Base-by-base conservation (phyloP, 2,888 invertebrate genomes). In the Meteorus cinctellus region DNA sequence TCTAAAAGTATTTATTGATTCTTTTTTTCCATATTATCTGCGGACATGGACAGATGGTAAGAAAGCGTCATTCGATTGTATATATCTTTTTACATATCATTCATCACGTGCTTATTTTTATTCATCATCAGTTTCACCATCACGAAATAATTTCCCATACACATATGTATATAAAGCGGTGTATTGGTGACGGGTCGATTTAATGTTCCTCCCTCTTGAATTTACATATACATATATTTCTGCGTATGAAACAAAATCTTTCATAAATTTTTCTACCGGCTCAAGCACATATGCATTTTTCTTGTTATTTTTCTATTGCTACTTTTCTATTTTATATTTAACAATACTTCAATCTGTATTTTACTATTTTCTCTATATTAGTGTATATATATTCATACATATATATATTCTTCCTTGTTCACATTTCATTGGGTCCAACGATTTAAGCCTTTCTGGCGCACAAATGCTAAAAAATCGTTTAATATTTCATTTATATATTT, bases 1-100 rank as follows among this genome's bases (percentile, higher is more conserved):
- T 63, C 31, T 68, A 68, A 48, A 72, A 76, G 72, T 60, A 34
- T 34, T 19, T 68, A 48, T 48, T 60, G 68, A 72, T 81, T 83
- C 81, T 84, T 77, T 84, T 84, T 84, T 83, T 83, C 81, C 79
- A 80, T 80, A 72, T 81, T 82, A 81, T 82, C 83, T 84, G 89
- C 88, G 86, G 88, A 60, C 88, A 85, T 83, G 89, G 89, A 89
- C 89, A 89, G 89, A 89, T 89, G 89, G 89, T 89, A 89, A 89
- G 89, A 89, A 86, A 80, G 83, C 85, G 83, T 84, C 84, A 82
- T 80, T 85, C 83, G 82, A 86, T 81, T 85, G 82, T 85, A 82
- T 75, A 62, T 77, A 78, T 24, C 76, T 59, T 63, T 36, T 72
- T 24, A 31, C 34, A 63, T 72, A 68, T 45, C 63, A 36, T 62